Base-by-base conservation (phyloP, 2,797 vertebrate genomes). In the Arvicola amphibius region DNA sequence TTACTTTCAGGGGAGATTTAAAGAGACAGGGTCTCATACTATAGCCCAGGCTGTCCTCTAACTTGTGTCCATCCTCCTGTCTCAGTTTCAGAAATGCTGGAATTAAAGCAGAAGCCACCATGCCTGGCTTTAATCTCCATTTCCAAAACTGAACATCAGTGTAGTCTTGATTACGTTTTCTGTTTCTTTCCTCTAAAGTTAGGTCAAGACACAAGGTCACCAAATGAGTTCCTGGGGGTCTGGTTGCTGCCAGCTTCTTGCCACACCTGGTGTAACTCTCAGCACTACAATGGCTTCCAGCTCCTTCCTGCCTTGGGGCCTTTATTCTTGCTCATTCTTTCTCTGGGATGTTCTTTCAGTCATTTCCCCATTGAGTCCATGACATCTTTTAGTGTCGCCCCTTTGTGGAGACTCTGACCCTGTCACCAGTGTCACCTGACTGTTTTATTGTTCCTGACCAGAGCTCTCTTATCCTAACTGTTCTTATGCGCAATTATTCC, bases 241-340 rank as follows among this genome's bases (percentile, higher is more conserved):
- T 14, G 19, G 79, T 3, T 37, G 34, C 53, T 59, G 53, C 23
- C 53, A 9, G 61, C 46, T 34, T 86, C 63, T 61, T n/a, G 27
- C 37, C 5, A 2, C 1, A 6, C 0, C 5, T 32, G 29, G 43
- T 17, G 25, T 73, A 14, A 56, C 13, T 16, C 51, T 12, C 40
- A n/a, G 4, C 34, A 13, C 25, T 37, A 17, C 1, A 0, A 17
- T 0, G 5, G 59, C 2, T 3, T 16, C 40, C 69, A 34, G 14
- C 43, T 65, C 40, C 8, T 32, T 17, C n/a, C 46, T 29, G 34
- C 27, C 63, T 34, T 40, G 3, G 25, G 10, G 5, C 37, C 48
- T 80, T 32, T 5, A 9, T 32, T 40, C 1, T 11, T 51, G 8
- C 9, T 71, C 32, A 2, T 40, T 43, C 12, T 43, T 21, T 19